phyloP scores from a whole-genome alignment of 2,113 vertebrate genomes.

The Dromiciops gliroides region DNA sequence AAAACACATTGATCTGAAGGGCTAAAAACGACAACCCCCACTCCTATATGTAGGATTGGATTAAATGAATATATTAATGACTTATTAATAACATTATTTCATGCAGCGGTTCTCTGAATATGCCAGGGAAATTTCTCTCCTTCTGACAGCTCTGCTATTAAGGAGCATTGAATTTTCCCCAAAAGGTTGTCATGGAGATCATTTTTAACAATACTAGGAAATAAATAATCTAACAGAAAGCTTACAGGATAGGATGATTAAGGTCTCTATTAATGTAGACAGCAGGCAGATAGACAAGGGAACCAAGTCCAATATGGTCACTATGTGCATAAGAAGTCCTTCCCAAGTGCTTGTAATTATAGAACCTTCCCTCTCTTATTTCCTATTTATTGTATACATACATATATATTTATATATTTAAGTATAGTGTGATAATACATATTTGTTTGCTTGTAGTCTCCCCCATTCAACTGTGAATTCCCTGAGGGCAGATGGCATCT shows the following conservation, averaged over 20 bases:
- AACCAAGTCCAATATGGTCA: too few relatives aligned
- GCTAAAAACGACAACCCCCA: neutral
- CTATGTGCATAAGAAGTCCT: neutral
- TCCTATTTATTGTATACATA: neutral
- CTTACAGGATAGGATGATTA: slow-evolving; percentile 7
- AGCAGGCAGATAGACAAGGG: neutral
- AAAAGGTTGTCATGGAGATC: slow-evolving; percentile 7
- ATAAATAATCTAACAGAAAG: slow-evolving; percentile 33
- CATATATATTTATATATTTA: too few relatives aligned
- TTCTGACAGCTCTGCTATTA: neutral
- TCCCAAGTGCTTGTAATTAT: neutral
- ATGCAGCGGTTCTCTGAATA: neutral
- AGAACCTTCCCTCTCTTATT: neutral
- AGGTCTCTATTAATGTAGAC: slow-evolving; percentile 1
- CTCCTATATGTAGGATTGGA: neutral
- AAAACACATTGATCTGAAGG: neutral
- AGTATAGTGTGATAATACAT: neutral
- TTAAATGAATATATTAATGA: neutral
- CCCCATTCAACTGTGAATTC: neutral
- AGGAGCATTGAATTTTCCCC: neutral
- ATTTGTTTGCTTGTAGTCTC: neutral
- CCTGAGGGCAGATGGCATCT: neutral
- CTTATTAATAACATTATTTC: neutral
- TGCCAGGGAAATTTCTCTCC: neutral
- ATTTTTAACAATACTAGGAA: slow-evolving; percentile 14